Base-by-base conservation (phyloP, 2,888 invertebrate species). In the Melolontha melolontha region DNA sequence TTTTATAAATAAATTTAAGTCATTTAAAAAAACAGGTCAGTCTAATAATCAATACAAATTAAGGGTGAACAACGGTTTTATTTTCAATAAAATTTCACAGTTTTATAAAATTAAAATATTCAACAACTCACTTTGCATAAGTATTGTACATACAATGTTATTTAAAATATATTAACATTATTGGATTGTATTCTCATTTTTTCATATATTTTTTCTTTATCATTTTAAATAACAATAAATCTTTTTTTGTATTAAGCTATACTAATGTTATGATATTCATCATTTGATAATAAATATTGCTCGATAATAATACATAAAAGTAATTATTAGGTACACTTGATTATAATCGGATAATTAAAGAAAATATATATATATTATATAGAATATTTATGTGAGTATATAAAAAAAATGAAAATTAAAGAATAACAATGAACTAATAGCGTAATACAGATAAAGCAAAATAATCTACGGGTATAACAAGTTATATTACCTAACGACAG, bases 81-180 rank as follows among this genome's bases (percentile, higher is more conserved):
- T 71, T 70, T 67, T 68, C 68, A 70, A 66, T 69, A 70, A 70
- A 64, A 52, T 69, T 66, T 69, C 69, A 72, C 67, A 69, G 62
- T 65, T 57, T 71, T 72, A 72, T 72, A 72, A 72, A 72, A 72
- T 72, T 72, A 72, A 70, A 70, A 72, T 70, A 65, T 72, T 70
- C 69, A 70, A 68, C 67, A 70, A 70, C 70, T 70, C 70, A 72
- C 72, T 72, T 67, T 70, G 71, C 63, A 64, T 70, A 68, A 66
- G 63, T 57, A 64, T 71, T 71, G 59, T 63, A 67, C 54, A 67
- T 66, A 64, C 42, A 66, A 64, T 63, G 41, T 68, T 63, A 57
- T 55, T 59, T 71, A 69, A 67, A 69, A 71, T 69, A 69, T 67
- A 52, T 66, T 66, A 66, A 66, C 66, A 66, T 66, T 55, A 55